Evolutionary conservation across 2,113 vertebrate genomes (phyloP), one percentile per base, ranked within the genome.

Genomic region (Callaeas wilsoni): DNA sequence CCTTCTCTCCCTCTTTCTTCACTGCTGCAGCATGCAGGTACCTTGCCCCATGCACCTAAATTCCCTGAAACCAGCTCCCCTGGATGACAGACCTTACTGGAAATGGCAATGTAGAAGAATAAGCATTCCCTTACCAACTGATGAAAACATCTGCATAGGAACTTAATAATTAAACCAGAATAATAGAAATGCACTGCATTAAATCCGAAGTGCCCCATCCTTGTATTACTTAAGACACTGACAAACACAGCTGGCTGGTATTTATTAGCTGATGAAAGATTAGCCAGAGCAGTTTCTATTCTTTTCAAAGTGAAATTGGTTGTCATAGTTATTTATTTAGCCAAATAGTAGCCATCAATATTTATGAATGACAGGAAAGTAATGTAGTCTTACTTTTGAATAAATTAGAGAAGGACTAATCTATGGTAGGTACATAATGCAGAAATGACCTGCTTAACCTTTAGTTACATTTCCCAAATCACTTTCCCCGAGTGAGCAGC

Each of bases 301-400:
- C 8, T 70, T 94, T 94, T 64, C 53, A 52, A 75, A 70, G 67
- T n/a, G 21, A 93, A 89, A 91, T 35, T 77, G 37, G 65, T 85
- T 57, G 32, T 62, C 21, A 25, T 57, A 65, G 84, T 95, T 76
- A 93, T 46, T 91, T 89, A 91, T 85, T 94, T 91, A 91, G 27
- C 39, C 35, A 85, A 73, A 94, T 46, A 79, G 30, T 39, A 77
- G 1, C 50, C 39, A 95, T 84, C 63, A 89, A 82, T 94, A 84
- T 93, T 94, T 83, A 91, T 69, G 55, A 90, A 57, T 80, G 70
- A 73, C 78, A 86, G 74, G 55, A 85, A 95, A 67, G 59, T n/a
- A 94, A 79, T 29, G 27, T 9, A 83, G 42, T 47, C 42, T 80
- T 70, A 50, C 50, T 90, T 85, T 57, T 33, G 74, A 95, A 93